These are phyloP conservation scores for Orcinus orca DNA, from an alignment of 2,113 vertebrate genomes.

Conservation along the genomic window DNA sequence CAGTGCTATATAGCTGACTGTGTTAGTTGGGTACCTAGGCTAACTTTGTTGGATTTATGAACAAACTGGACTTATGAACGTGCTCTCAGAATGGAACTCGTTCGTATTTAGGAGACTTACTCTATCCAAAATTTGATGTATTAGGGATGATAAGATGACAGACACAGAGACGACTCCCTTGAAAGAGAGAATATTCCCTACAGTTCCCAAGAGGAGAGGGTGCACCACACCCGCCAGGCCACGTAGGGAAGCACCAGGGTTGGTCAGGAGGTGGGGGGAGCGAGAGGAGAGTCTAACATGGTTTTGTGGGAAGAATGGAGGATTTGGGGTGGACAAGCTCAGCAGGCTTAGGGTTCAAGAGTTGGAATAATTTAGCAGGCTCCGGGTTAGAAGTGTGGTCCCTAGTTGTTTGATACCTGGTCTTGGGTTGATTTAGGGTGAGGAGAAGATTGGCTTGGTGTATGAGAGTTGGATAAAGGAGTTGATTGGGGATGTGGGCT, in stretches of 20 bases:
- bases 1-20: too few relatives aligned
- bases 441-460: rapidly evolving
- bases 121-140: too few relatives aligned
- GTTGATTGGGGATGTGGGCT: too few relatives aligned
- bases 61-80: too few relatives aligned
- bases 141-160: not conserved
- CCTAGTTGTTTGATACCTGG: not conserved
- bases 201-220: not conserved
- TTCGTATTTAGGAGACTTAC: too few relatives aligned
- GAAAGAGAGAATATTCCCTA: not conserved
- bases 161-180: not conserved
- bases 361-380: rapidly evolving
- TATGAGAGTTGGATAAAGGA: not conserved
- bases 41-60: too few relatives aligned
- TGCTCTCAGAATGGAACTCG: too few relatives aligned
- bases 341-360: not conserved
- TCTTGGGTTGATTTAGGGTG: too few relatives aligned
- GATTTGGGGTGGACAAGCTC: too few relatives aligned
- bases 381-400: not conserved
- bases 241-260: not conserved
- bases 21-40: too few relatives aligned
- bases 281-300: rapidly evolving
- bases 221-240: rapidly evolving
- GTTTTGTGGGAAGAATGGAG: not conserved
- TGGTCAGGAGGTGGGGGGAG: rapidly evolving